Percentiles rank a stretch among this genome's conserved stretches.
phyloP scores from a whole-genome alignment of 2,888 invertebrate genomes.

The Ypsolopha sequella region DNA sequence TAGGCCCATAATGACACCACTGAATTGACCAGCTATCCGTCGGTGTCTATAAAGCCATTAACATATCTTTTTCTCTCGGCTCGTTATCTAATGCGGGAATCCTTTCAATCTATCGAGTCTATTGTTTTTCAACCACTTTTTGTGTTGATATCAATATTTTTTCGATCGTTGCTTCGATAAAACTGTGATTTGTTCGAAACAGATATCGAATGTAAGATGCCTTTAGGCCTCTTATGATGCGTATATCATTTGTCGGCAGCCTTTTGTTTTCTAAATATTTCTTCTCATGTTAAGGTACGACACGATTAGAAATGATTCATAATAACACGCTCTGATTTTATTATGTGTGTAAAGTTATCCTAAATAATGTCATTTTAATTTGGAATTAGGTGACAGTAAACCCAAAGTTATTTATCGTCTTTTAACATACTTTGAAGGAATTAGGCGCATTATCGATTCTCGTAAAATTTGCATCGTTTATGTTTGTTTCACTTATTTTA shows the following conservation, averaged over 20 bases:
- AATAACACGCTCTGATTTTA: no score
- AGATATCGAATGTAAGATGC: constrained; percentile 52
- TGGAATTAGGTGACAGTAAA: constrained; percentile 1
- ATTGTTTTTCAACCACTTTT: constrained; percentile 67
- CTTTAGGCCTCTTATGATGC: constrained; percentile 48
- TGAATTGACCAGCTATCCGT: constrained; percentile 10
- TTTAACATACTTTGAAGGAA: background rate
- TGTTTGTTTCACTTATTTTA: background rate
- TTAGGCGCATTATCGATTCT: background rate
- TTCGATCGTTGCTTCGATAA: constrained; percentile 63
- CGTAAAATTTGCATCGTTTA: background rate
- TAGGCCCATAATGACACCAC: constrained; percentile 28
- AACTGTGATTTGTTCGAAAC: constrained; percentile 64
- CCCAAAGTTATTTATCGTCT: background rate
- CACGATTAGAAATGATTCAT: no score
- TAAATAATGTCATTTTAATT: constrained; percentile 1
- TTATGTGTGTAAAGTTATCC: background rate
- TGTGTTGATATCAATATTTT: constrained; percentile 66
- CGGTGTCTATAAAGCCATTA: constrained; percentile 55
- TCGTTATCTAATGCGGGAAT: constrained; percentile 58
- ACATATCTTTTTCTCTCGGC: constrained; percentile 47
- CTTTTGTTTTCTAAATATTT: constrained; percentile 30
- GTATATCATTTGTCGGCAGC: constrained; percentile 61
- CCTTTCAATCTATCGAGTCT: constrained; percentile 66
- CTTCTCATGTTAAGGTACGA: background rate